phyloP scores from a whole-genome alignment of 2,797 vertebrate genomes.

The Alauda arvensis region DNA sequence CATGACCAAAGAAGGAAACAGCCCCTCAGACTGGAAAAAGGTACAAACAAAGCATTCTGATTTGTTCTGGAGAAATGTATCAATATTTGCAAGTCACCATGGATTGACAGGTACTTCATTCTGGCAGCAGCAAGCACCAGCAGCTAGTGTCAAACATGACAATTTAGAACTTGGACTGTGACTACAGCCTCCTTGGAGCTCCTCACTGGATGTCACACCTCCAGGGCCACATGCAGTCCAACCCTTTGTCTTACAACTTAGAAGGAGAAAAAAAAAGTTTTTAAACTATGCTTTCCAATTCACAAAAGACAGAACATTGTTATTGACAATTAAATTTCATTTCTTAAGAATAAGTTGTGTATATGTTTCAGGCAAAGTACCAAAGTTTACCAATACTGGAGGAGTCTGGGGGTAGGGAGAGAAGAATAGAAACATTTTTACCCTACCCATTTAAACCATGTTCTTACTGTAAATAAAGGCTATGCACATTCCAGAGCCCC shows the following conservation, averaged over 20 bases:
- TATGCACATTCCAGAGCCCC: background rate
- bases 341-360: background rate
- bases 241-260: background rate
- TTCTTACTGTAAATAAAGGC: background rate
- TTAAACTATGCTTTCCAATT: background rate
- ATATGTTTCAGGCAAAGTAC: background rate
- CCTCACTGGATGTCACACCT: background rate
- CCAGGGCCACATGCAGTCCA: background rate
- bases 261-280: background rate
- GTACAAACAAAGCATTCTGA: background rate
- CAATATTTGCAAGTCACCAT: background rate
- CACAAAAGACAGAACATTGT: background rate
- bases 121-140: background rate
- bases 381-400: background rate
- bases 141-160: fast-evolving
- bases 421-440: background rate
- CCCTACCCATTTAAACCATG: background rate
- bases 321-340: background rate
- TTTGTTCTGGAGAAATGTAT: background rate
- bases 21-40: background rate
- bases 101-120: background rate
- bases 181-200: background rate
- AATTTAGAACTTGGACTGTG: background rate
- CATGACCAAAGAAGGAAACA: background rate
- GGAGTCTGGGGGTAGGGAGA: background rate